Conservation (phyloP, 2,113 vertebrate genomes). For the Himantopus leucocephalus region DNA sequence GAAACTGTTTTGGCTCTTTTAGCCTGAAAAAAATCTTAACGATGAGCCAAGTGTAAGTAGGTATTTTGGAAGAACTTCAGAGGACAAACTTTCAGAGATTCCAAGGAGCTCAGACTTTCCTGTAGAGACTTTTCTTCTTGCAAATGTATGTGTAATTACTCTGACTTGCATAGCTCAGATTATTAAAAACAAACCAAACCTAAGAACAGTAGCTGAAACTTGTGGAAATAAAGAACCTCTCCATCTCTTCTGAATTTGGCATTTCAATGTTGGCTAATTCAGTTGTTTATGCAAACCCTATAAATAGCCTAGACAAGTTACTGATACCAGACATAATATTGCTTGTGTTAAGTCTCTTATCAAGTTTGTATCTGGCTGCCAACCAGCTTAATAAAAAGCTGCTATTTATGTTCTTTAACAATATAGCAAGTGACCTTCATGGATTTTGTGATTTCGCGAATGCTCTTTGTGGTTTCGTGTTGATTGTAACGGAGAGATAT, state of each 20-base stretch:
- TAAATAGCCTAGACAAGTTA: constrained; percentile 57
- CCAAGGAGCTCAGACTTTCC: background rate
- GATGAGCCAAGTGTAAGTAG: background rate
- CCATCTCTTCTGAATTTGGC: background rate
- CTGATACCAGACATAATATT: constrained; percentile 59
- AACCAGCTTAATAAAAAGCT: constrained; percentile 35
- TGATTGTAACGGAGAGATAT: constrained; percentile 1
- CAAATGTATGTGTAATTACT: background rate
- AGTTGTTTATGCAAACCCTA: constrained; percentile 30
- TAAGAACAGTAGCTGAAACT: background rate
- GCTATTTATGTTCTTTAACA: constrained; percentile 44
- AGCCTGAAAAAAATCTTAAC: background rate
- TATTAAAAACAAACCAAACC: background rate
- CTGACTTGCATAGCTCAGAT: background rate
- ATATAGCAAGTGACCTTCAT: constrained; percentile 43
- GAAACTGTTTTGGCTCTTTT: background rate
- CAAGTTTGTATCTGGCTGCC: constrained; percentile 31
- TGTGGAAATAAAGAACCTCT: background rate
- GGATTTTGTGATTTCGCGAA: constrained; percentile 22
- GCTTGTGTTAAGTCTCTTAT: constrained; percentile 41
- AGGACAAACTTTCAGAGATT: background rate
- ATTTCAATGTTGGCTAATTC: background rate
- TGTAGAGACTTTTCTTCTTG: background rate
- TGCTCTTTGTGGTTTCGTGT: constrained; percentile 17
- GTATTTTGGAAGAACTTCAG: background rate